These are phyloP conservation scores for Hapalemur alaotrensis DNA, from an alignment of 2,797 vertebrate genomes.

Conservation along the genomic window DNA sequence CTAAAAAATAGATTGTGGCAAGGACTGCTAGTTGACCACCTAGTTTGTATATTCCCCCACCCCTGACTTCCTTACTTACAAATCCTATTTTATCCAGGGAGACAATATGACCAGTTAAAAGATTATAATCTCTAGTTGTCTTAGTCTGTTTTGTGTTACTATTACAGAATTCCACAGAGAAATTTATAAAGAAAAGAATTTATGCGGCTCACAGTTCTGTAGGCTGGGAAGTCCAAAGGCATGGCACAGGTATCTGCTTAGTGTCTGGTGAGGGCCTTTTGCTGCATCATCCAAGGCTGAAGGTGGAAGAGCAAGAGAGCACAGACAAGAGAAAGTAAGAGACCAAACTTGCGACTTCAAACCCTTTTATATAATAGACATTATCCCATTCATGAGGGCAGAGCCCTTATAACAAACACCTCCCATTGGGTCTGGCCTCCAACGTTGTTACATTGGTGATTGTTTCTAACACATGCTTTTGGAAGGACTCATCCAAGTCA, in stretches of 20 bases:
- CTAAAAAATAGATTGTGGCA: not conserved
- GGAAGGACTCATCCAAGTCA: not conserved
- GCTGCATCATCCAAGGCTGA: not conserved
- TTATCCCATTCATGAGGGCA: not conserved
- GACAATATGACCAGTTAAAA: not conserved
- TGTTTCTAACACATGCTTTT: not conserved
- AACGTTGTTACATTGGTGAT: not conserved
- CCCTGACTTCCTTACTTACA: not conserved
- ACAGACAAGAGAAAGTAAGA: not conserved
- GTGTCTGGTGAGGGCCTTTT: not conserved
- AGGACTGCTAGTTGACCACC: not conserved
- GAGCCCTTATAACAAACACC: not conserved
- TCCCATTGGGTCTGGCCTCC: not conserved
- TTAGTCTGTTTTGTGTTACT: not conserved
- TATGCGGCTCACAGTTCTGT: not conserved
- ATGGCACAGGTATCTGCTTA: not conserved
- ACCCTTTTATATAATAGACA: too few species aligned
- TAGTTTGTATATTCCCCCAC: not conserved
- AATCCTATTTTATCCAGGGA: not conserved
- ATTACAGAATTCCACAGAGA: not conserved
- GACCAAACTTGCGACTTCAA: not conserved
- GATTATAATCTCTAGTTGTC: not conserved
- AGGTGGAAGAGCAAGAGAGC: not conserved
- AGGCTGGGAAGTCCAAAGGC: not conserved
- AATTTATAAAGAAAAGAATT: not conserved